A percentile compares a stretch with the other conserved stretches of the same genome.
Conservation (phyloP, 2,888 invertebrate species). For the Eupeodes latifasciatus region DNA sequence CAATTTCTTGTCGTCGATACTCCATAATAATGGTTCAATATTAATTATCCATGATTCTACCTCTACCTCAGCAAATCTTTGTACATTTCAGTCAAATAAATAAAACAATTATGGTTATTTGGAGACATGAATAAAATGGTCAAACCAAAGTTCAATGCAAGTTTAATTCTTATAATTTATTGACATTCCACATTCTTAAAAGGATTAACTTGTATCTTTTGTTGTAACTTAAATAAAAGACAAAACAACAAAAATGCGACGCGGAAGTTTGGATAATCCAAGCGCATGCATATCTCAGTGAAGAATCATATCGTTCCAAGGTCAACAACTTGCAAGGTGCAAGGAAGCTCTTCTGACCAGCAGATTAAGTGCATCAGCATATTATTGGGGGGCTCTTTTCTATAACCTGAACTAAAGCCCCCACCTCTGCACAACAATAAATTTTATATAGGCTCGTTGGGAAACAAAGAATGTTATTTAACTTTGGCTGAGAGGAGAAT, state of each 20-base stretch:
- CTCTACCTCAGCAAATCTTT: not conserved
- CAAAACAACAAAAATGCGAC: not conserved
- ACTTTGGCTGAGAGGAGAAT: not conserved
- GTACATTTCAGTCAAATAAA: not conserved
- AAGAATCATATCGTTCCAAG: conserved; percentile 49
- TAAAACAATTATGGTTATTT: not conserved
- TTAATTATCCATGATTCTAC: not conserved
- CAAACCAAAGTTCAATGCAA: not conserved
- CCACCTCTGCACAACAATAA: not conserved
- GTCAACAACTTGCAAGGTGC: conserved; percentile 58
- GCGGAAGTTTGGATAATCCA: conserved; percentile 43
- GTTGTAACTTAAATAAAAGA: not conserved
- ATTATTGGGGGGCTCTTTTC: not conserved
- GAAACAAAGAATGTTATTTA: conserved; percentile 42
- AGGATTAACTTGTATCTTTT: conserved; percentile 23
- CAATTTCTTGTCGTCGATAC: not conserved
- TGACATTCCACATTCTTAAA: conserved; percentile 46
- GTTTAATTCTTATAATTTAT: conserved; percentile 32
- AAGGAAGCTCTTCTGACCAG: conserved; percentile 31
- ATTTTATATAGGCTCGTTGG: not conserved
- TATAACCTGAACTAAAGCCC: not conserved
- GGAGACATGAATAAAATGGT: not conserved
- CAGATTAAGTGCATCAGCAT: conserved; percentile 20
- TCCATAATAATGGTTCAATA: not conserved
- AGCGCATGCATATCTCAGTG: conserved; percentile 27